Evolutionary conservation across 2,797 vertebrate species (phyloP).

Genomic region (Neomorphus geoffroyi): DNA sequence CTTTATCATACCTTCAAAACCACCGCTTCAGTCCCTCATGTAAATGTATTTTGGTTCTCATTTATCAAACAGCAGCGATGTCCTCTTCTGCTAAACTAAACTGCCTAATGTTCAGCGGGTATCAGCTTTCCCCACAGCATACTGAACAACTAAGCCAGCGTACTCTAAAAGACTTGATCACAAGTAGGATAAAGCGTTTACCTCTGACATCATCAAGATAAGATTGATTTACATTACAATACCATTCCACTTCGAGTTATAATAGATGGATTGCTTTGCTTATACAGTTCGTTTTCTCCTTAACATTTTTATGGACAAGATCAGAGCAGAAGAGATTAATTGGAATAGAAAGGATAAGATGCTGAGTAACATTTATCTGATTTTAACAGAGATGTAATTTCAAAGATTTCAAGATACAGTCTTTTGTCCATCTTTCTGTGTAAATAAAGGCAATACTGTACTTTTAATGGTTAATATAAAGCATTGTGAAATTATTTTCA

Average conservation of each 20-base stretch:
- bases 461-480: background rate
- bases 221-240: background rate
- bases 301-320: background rate
- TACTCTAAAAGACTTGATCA: background rate
- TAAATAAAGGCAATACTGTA: background rate
- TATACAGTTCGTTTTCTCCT: background rate
- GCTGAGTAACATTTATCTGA: background rate
- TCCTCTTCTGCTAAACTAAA: conserved; percentile 19
- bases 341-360: background rate
- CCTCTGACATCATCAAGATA: background rate
- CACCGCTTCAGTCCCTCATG: conserved; percentile 20
- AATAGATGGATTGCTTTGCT: background rate
- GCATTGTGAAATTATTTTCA: background rate
- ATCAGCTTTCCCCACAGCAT: background rate
- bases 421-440: background rate
- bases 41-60: conserved; percentile 63
- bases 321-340: background rate
- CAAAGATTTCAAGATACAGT: background rate
- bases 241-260: background rate
- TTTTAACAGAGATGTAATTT: background rate
- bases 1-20: conserved; percentile 48
- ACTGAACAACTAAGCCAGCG: background rate
- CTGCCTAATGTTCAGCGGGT: background rate
- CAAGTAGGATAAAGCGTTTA: background rate
- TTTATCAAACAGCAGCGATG: conserved; percentile 59